Evolutionary conservation across 2,888 invertebrate species (phyloP), one percentile per base, ranked within the genome.

Genomic region (Fragum fragum): DNA sequence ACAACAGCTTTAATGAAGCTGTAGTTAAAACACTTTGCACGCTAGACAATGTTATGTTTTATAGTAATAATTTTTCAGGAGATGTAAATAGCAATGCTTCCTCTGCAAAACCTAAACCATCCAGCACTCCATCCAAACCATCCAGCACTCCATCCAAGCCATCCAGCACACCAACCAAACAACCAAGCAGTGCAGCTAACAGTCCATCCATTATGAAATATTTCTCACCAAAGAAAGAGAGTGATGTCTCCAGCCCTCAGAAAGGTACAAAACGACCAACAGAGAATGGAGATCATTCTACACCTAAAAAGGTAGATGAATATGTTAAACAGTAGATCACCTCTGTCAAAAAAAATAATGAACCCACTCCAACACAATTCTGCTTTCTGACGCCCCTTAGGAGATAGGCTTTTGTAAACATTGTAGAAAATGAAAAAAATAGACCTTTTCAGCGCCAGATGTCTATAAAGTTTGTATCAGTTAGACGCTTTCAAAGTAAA

Each of bases 211-310:
- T 81, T 26, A 28, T 47, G n/a, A 82, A 85, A 59, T 85, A 73
- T 32, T 78, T 85, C 42, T 80, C 85, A 32, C 85, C 85, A 57
- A 80, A 80, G 75, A 85, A 85, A 68, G 85, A 85, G 52, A 47
- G 42, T 36, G 73, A 39, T 21, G 70, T 57, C n/a, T 36, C 70
- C 47, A 79, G 74, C 21, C 73, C 81, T 18, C 23, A 23, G 16
- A 81, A 77, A 74, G 77, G 53, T 52, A 75, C 21, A 26, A 82
- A 82, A 59, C 63, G 83, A 21, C 23, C 81, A 9, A 74, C 74
- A 68, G 79, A 78, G 26, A 76, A 79, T 53, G 80, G 75, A 6
- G 73, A 76, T 59, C 68, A 63, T 55, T 63, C 80, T 42, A 77
- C 72, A 14, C 83, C 83, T 16, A 82, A 85, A 61, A 85, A 85